phyloP scores from a whole-genome alignment of 2,888 invertebrate species.

The Drosophila subquinaria region DNA sequence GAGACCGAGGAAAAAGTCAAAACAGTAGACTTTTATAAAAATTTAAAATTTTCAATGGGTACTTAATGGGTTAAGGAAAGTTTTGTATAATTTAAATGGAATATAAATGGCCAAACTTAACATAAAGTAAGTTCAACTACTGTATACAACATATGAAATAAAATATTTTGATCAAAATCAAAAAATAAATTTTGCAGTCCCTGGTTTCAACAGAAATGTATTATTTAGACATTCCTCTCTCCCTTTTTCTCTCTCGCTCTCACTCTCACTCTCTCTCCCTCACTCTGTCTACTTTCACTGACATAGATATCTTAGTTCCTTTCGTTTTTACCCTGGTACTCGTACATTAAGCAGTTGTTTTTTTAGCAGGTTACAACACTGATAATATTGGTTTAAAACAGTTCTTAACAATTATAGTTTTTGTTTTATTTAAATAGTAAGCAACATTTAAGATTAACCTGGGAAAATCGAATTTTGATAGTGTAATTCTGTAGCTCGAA shows the following conservation, averaged over 20 bases:
- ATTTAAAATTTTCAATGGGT: too few species aligned
- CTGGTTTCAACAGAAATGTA: slow-evolving; percentile 24
- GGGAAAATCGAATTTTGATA: slow-evolving; percentile 20
- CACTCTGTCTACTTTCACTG: too few species aligned
- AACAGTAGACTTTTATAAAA: too few species aligned
- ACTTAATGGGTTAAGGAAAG: too few species aligned
- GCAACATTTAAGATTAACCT: slow-evolving; percentile 22
- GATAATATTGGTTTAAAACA: slow-evolving; percentile 43
- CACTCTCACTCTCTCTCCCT: not conserved
- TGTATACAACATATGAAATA: too few species aligned
- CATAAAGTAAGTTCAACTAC: too few species aligned
- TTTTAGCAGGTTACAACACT: slow-evolving; percentile 49
- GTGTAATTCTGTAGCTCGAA: slow-evolving; percentile 21
- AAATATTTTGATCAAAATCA: too few species aligned
- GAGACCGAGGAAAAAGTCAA: too few species aligned
- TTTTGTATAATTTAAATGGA: too few species aligned
- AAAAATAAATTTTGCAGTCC: not conserved
- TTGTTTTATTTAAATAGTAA: slow-evolving; percentile 8
- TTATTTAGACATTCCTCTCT: slow-evolving; percentile 7
- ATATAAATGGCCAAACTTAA: too few species aligned
- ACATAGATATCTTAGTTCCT: not conserved
- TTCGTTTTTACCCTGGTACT: slow-evolving; percentile 31
- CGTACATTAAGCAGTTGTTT: slow-evolving; percentile 20
- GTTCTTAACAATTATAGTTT: slow-evolving; percentile 32
- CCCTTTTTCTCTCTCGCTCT: not conserved